phyloP scores from a whole-genome alignment of 1,140 invertebrate species.

The Aphaenogaster rudis region DNA sequence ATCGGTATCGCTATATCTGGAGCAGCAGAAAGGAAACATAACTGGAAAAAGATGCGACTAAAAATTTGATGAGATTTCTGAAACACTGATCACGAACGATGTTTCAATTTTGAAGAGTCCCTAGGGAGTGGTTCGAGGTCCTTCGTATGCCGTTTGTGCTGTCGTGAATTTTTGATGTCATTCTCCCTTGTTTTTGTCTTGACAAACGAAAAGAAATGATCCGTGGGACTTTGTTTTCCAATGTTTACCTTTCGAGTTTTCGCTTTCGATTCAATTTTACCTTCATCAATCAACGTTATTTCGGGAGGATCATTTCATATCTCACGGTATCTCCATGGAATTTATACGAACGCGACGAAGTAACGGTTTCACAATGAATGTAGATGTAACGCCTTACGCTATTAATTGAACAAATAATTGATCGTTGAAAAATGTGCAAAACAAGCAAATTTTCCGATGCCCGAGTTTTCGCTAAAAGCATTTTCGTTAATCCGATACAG shows the following conservation, averaged over 20 bases:
- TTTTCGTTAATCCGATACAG: conserved; percentile 18
- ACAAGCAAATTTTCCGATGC: neutral
- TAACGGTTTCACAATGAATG: neutral
- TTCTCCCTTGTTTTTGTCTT: neutral
- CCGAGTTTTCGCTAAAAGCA: neutral
- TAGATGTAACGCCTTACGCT: neutral
- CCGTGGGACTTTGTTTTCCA: neutral
- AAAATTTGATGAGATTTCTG: neutral
- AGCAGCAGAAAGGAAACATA: neutral
- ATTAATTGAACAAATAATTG: conserved; percentile 6
- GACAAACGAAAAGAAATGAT: conserved; percentile 7
- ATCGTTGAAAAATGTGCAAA: neutral
- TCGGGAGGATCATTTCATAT: neutral
- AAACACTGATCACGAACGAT: conserved; percentile 29
- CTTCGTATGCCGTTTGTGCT: neutral
- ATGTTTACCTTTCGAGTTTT: neutral
- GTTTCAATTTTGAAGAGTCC: conserved; percentile 1
- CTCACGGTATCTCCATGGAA: neutral
- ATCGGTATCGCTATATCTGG: neutral
- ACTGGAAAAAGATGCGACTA: neutral
- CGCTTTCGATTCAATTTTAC: conserved; percentile 18
- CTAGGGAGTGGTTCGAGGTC: neutral
- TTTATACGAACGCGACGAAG: neutral
- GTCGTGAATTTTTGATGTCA: conserved; percentile 19
- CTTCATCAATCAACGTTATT: conserved; percentile 37